phyloP scores from a whole-genome alignment of 2,113 vertebrate genomes.

The Dicaeum eximium region DNA sequence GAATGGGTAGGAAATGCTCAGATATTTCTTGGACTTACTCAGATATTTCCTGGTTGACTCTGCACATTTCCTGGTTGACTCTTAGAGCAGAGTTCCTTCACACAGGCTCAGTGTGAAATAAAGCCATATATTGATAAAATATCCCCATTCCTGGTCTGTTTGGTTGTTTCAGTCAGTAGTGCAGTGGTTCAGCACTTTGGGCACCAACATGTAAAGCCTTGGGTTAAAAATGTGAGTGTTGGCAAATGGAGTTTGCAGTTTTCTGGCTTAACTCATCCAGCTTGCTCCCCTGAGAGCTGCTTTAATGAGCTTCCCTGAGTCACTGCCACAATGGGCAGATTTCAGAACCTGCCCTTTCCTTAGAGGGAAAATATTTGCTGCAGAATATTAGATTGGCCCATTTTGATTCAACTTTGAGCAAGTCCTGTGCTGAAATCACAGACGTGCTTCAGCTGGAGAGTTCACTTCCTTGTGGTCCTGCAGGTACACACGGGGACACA shows the following conservation, averaged over 20 bases:
- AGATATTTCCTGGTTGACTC: neutral
- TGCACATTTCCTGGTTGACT: neutral
- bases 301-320: constrained; percentile 1
- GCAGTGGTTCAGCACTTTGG: neutral
- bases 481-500: neutral
- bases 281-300: neutral
- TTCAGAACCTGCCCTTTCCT: neutral
- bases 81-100: neutral
- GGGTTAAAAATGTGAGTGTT: neutral
- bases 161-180: fast-evolving
- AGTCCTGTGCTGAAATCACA: neutral
- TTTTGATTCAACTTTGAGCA: neutral
- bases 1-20: neutral
- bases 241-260: neutral
- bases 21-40: neutral
- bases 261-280: neutral
- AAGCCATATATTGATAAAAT: neutral
- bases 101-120: neutral
- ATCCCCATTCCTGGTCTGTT: neutral
- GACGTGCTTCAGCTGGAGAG: neutral
- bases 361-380: neutral
- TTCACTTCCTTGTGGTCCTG: neutral
- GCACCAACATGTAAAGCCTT: neutral
- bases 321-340: neutral
- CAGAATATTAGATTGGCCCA: neutral